Evolutionary conservation across 2,113 vertebrate species (phyloP), one percentile per base, ranked within the genome.

Genomic region (Anhinga anhinga): DNA sequence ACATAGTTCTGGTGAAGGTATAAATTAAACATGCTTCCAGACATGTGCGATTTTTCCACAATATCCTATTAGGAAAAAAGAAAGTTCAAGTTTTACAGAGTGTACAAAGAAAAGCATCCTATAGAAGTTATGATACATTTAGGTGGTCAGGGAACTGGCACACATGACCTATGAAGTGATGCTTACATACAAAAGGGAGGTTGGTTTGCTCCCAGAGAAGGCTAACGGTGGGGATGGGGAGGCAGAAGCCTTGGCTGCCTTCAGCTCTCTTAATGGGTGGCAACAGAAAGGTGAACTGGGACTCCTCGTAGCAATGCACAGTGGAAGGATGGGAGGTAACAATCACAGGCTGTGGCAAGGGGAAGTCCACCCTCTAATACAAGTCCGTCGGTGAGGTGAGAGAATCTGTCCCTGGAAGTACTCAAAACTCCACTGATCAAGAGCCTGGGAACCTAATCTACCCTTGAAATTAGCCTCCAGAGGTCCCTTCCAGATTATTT

Each of bases 1-100:
- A 99, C 4, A 44, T 99, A 99, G 98, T 99, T 99, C 97, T 99
- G 99, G 81, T 99, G 99, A 84, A 99, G 99, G 97, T 99, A 99
- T 15, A 99, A 98, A 97, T 98, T 99, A 98, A 99, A 99, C 74
- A 99, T 95, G 61, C 99, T 98, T 62, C 98, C 98, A 19, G 98
- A 98, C 99, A 99, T 98, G 73, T 99, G 99, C 1, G 99, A 99
- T 73, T 98, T 99, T 97, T 99, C 99, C 56, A 99, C 98, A 63
- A 99, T 98, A 79, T 98, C 82, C 99, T 99, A 93, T 80, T 15
- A 80, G 94, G 81, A 27, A 82, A 63, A 90, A 61, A 66, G 40
- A 36, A 70, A 45, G 22, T 32, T 40, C 19, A 47, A 29, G 32
- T 72, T 90, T 86, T 26, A 73, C 7, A 47, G 15, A 36, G 32